phyloP scores from a whole-genome alignment of 2,888 invertebrate genomes.

The Strigamia maritima region DNA sequence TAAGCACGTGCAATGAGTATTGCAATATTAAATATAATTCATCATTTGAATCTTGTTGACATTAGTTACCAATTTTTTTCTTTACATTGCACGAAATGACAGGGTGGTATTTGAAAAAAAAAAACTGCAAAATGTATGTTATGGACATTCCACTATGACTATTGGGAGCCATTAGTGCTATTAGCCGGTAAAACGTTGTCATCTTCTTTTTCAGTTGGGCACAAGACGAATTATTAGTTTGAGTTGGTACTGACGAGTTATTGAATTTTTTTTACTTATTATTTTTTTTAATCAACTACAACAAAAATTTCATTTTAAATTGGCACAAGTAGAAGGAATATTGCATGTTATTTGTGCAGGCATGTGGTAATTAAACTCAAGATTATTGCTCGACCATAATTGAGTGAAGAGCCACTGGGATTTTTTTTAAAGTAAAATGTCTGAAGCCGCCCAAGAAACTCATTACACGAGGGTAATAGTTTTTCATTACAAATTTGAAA shows the following conservation, averaged over 20 bases:
- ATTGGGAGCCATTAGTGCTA: neutral
- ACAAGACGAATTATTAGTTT: neutral
- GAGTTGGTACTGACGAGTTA: neutral
- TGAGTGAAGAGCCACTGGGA: neutral
- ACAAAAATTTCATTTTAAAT: neutral
- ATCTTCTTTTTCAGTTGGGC: neutral
- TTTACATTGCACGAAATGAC: neutral
- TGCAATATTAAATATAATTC: constrained; percentile 23
- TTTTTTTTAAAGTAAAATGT: neutral
- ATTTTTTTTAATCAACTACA: neutral
- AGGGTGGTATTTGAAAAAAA: neutral
- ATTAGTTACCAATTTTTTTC: neutral
- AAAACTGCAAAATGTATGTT: neutral
- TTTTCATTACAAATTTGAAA: neutral
- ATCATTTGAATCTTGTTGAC: constrained; percentile 14
- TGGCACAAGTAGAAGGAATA: neutral
- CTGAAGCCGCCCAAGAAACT: neutral
- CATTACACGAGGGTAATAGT: neutral
- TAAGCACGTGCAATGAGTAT: neutral
- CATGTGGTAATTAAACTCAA: neutral
- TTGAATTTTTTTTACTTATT: neutral
- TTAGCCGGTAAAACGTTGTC: no score
- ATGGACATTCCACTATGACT: neutral
- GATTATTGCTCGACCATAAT: neutral
- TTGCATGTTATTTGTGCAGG: neutral